phyloP scores from a whole-genome alignment of 2,113 vertebrate species.

The Leptodactylus fuscus region DNA sequence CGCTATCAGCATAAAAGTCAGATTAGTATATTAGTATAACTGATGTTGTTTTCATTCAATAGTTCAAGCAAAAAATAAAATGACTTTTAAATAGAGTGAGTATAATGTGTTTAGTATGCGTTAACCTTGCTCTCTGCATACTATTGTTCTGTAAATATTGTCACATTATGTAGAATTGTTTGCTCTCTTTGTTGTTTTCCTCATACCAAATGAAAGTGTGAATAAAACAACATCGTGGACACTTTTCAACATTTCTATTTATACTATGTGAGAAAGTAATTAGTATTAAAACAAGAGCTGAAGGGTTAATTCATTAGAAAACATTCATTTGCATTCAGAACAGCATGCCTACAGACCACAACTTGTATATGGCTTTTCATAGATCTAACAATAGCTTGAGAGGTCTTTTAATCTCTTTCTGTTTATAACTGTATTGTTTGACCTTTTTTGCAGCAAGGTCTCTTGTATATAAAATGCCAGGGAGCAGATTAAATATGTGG shows the following conservation, averaged over 20 bases:
- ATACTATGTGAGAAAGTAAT: constrained; percentile 6
- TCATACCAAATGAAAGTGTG: background rate
- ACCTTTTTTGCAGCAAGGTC: constrained; percentile 83
- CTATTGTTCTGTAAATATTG: background rate
- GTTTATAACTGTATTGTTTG: constrained; percentile 86
- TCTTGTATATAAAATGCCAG: constrained; percentile 87
- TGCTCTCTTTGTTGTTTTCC: background rate
- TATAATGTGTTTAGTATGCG: background rate
- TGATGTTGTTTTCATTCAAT: background rate
- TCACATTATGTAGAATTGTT: constrained; percentile 29
- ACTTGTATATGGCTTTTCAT: constrained; percentile 63
- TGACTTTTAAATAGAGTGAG: background rate
- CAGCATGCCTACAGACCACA: constrained; percentile 4
- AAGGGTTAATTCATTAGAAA: constrained; percentile 49
- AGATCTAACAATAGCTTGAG: constrained; percentile 79
- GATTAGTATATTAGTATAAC: background rate
- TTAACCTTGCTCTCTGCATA: background rate
- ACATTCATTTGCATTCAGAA: constrained; percentile 34
- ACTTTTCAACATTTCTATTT: constrained; percentile 20
- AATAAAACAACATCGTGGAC: background rate
- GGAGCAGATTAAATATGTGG: constrained; percentile 82
- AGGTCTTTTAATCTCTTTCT: constrained; percentile 86
- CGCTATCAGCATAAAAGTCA: background rate
- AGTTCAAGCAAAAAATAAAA: background rate
- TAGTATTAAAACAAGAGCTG: constrained; percentile 28